These are phyloP conservation scores for Napeogenes sylphis DNA, from an alignment of 2,888 invertebrate species.

Conservation along the genomic window DNA sequence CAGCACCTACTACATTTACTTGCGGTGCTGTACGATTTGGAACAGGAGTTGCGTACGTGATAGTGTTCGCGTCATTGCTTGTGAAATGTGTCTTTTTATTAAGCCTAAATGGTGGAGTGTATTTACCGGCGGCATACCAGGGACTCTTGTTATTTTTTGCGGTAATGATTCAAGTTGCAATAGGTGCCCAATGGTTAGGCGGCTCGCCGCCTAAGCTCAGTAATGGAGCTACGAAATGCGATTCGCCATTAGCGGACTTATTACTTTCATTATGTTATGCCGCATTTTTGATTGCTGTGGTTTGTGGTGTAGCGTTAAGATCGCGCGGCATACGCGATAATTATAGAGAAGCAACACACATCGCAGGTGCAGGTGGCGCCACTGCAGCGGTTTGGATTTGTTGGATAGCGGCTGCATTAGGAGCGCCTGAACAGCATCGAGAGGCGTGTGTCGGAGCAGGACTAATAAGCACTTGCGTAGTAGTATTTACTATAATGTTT, in stretches of 20 bases:
- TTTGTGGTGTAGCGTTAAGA: conserved; percentile 89
- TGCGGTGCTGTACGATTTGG: conserved; percentile 90
- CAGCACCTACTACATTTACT: conserved; percentile 86
- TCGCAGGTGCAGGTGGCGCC: conserved; percentile 91
- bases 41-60: conserved; percentile 88
- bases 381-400: conserved; percentile 92
- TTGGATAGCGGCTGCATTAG: conserved; percentile 89
- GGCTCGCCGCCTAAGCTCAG: conserved; percentile 82
- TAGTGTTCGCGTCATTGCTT: conserved; percentile 93
- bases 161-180: conserved; percentile 92
- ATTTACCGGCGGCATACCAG: conserved; percentile 95
- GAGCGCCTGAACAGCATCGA: conserved; percentile 86
- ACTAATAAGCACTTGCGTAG: conserved; percentile 88
- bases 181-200: conserved; percentile 90
- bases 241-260: conserved; percentile 83
- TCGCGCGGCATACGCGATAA: conserved; percentile 94
- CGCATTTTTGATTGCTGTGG: conserved; percentile 89
- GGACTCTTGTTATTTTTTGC: conserved; percentile 92
- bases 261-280: conserved; percentile 89
- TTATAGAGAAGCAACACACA: conserved; percentile 94
- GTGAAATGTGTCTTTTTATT: conserved; percentile 96
- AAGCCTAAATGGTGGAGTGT: conserved; percentile 93
- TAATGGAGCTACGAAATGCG: conserved; percentile 71
- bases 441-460: conserved; percentile 95
- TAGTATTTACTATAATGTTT: conserved; percentile 95